Evolutionary conservation across 2,113 vertebrate species (phyloP), one percentile per base, ranked within the genome.

Genomic region (Toxostoma redivivum): DNA sequence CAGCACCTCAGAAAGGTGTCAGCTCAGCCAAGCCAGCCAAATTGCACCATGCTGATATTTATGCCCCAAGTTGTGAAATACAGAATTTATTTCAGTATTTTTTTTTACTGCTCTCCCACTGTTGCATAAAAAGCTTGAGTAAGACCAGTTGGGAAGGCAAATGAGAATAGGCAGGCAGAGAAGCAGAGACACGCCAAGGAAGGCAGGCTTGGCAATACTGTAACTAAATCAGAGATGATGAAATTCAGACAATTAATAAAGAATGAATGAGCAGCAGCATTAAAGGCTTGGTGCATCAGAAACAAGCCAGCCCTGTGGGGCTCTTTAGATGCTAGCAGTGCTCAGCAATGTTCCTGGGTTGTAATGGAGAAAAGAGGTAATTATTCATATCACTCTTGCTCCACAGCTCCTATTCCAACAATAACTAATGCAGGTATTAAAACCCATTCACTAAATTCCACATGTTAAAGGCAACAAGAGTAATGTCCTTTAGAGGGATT

Each of bases 181-280:
- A 23, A 81, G 47, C 82, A 44, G n/a, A 7, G 65, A 76, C 53
- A 91, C 20, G 35, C 37, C 6, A 20, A 95, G 78, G 81, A 24
- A 90, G 48, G 81, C 33, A 87, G 54, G 60, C 81, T 87, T 87
- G 77, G 72, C 64, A 90, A 72, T 38, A 53, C 71, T 37, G 65
- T 85, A 95, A 74, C 88, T 61, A 81, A 60, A 94, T 88, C 76
- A 92, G 67, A 77, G 83, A 93, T 95, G 95, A 91, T 2, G 15
- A 86, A 88, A 95, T 84, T 44, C 91, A 86, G 86, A 81, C 76
- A 86, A 96, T 92, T 97, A 95, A 96, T 91, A 86, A 80, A 62
- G 82, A 93, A 88, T 66, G 80, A 96, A 88, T 56, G 35, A 92
- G 76, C 60, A 86, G 57, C 76, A 91, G 76, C 80, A 88, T 38